phyloP scores from a whole-genome alignment of 2,113 vertebrate genomes.

The Gobius niger region DNA sequence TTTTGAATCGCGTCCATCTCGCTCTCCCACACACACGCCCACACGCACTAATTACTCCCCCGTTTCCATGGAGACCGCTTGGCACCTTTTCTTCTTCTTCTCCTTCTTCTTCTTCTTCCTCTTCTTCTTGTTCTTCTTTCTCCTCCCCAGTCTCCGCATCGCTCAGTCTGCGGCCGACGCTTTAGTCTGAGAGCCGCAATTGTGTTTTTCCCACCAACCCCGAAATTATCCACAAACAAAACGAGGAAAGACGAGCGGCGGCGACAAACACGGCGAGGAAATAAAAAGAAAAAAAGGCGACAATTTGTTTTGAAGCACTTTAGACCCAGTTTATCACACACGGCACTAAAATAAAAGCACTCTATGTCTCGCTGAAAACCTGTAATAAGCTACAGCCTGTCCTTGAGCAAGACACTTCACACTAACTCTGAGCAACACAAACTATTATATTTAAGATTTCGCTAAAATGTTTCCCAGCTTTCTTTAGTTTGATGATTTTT shows the following conservation, averaged over 20 bases:
- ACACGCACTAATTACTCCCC: constrained; percentile 62
- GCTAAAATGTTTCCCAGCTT: too few relatives aligned
- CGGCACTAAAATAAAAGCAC: too few relatives aligned
- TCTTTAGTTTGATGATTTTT: too few relatives aligned
- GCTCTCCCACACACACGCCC: constrained; percentile 35
- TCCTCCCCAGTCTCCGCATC: constrained; percentile 34
- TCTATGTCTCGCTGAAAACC: too few relatives aligned
- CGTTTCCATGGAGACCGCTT: constrained; percentile 61
- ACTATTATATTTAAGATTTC: too few relatives aligned
- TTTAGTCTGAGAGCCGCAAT: constrained; percentile 3
- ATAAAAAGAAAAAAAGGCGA: too few relatives aligned
- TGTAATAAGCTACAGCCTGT: too few relatives aligned
- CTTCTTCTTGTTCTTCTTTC: constrained; percentile 27
- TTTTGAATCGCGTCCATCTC: constrained; percentile 13
- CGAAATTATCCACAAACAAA: neutral
- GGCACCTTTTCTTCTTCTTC: constrained; percentile 52
- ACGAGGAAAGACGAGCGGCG: neutral
- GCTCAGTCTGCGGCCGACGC: neutral
- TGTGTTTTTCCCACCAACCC: neutral
- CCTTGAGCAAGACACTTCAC: too few relatives aligned
- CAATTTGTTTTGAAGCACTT: too few relatives aligned
- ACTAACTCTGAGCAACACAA: too few relatives aligned
- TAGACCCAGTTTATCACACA: too few relatives aligned
- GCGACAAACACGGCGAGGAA: neutral
- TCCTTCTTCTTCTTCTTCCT: constrained; percentile 27